Conservation (phyloP, 1,140 invertebrate species). For the Heliconius melpomene region DNA sequence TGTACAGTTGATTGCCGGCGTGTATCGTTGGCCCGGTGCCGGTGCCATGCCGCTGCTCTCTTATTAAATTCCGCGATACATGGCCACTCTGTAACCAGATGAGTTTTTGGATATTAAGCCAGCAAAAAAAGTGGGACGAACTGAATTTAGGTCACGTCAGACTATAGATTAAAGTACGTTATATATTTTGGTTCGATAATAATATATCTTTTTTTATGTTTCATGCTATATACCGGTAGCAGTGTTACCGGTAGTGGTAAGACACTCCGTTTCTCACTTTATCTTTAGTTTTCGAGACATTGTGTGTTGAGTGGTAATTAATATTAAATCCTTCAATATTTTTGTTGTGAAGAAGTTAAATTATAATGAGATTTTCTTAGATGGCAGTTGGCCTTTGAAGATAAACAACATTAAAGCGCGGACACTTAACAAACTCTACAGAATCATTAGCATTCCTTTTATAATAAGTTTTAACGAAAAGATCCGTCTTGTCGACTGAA, state of each 20-base stretch:
- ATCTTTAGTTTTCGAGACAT: too few relatives aligned
- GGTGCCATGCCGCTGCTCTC: not conserved
- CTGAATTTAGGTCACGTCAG: constrained; percentile 30
- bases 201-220: not conserved
- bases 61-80: constrained; percentile 39
- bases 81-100: constrained; percentile 34
- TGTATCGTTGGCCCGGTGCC: not conserved
- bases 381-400: not conserved
- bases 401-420: constrained; percentile 10
- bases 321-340: not conserved
- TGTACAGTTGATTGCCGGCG: not conserved
- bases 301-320: not conserved
- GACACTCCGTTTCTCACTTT: too few relatives aligned
- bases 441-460: constrained; percentile 20
- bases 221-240: too few relatives aligned
- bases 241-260: not conserved
- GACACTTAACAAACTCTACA: constrained; percentile 15
- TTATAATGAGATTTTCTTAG: constrained; percentile 1
- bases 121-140: constrained; percentile 32
- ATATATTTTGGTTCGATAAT: constrained; percentile 10
- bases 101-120: constrained; percentile 28
- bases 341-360: not conserved
- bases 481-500: not conserved
- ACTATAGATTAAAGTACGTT: constrained; percentile 33
- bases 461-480: constrained; percentile 13